Conservation (phyloP, 53 echinoderm and acorn worm genomes). For the Patiria pectinifera region DNA sequence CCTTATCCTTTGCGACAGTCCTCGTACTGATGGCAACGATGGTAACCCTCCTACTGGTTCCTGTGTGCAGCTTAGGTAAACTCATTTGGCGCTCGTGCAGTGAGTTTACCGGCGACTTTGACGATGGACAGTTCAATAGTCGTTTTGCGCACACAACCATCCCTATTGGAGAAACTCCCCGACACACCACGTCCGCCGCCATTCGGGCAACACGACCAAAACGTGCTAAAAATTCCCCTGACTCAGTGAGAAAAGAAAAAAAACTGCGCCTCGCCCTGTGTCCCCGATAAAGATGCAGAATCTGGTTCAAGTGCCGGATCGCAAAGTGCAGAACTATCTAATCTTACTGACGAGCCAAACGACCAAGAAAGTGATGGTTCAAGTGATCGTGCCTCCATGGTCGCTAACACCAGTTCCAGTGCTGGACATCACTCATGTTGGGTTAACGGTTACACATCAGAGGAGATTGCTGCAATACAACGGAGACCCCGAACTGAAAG, state of each 20-base stretch:
- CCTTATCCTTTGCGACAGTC: background rate
- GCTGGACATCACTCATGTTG: slow-evolving; percentile 21
- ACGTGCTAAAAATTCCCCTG: background rate
- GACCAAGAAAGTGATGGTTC: no score
- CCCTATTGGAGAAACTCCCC: background rate
- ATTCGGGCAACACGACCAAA: no score
- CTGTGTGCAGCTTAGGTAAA: background rate
- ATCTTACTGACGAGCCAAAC: no score
- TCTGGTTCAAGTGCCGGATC: no score
- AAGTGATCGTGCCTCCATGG: background rate
- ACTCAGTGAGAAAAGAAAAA: background rate
- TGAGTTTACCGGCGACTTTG: no score
- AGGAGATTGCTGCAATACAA: slow-evolving; percentile 43
- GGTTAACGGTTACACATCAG: slow-evolving; percentile 22
- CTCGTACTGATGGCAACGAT: slow-evolving; percentile 13
- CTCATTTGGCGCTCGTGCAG: background rate
- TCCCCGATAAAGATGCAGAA: no score
- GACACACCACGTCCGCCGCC: background rate
- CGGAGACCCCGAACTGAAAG: slow-evolving; percentile 47
- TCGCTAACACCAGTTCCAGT: background rate
- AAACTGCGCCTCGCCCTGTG: no score
- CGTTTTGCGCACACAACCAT: background rate
- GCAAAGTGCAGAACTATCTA: no score
- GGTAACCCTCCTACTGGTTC: slow-evolving; percentile 17
- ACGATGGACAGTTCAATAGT: no score